Percentiles rank a stretch among this genome's conserved stretches.
Evolutionary conservation across 2,113 vertebrate genomes (phyloP).

Genomic region (Lutjanus erythropterus): DNA sequence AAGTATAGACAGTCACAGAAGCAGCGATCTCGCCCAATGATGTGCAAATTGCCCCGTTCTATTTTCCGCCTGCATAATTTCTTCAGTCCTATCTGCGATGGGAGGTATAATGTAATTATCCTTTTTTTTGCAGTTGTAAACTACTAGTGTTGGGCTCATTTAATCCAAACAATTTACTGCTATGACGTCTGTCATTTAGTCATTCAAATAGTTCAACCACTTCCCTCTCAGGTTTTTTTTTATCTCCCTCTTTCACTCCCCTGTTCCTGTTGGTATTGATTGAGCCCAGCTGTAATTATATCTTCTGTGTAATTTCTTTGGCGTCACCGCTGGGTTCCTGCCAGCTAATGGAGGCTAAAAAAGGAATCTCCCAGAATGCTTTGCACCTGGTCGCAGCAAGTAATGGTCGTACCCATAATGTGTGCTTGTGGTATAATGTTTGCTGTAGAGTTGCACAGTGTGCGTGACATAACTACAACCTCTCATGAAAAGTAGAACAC

Average conservation of each 20-base stretch:
- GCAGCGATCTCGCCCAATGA: neutral
- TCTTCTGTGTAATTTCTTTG: slow-evolving; percentile 77
- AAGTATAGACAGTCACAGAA: slow-evolving; percentile 4
- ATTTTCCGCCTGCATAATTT: slow-evolving; percentile 29
- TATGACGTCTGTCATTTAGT: slow-evolving; percentile 67
- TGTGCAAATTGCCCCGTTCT: slow-evolving; percentile 30
- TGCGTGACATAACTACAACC: slow-evolving; percentile 5
- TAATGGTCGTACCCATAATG: slow-evolving; percentile 43
- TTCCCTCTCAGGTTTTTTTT: slow-evolving; percentile 56
- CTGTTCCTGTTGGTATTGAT: slow-evolving; percentile 75
- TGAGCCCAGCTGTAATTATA: slow-evolving; percentile 79
- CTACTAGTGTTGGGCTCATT: slow-evolving; percentile 35
- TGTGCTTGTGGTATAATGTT: slow-evolving; percentile 39
- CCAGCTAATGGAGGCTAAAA: slow-evolving; percentile 76
- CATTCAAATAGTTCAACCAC: slow-evolving; percentile 62
- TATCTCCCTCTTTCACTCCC: slow-evolving; percentile 54
- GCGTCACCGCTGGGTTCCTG: slow-evolving; percentile 70
- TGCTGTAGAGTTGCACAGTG: slow-evolving; percentile 20
- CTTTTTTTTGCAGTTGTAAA: slow-evolving; percentile 29
- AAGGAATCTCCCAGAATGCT: slow-evolving; percentile 64
- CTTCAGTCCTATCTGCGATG: neutral
- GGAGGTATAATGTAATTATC: slow-evolving; percentile 37
- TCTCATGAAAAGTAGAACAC: neutral
- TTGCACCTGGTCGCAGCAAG: slow-evolving; percentile 66
- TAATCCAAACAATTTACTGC: slow-evolving; percentile 45